Percentiles rank a stretch among this genome's conserved stretches.
Conservation (phyloP, 2,797 vertebrate species). For the Arrhamphus sclerolepis region DNA sequence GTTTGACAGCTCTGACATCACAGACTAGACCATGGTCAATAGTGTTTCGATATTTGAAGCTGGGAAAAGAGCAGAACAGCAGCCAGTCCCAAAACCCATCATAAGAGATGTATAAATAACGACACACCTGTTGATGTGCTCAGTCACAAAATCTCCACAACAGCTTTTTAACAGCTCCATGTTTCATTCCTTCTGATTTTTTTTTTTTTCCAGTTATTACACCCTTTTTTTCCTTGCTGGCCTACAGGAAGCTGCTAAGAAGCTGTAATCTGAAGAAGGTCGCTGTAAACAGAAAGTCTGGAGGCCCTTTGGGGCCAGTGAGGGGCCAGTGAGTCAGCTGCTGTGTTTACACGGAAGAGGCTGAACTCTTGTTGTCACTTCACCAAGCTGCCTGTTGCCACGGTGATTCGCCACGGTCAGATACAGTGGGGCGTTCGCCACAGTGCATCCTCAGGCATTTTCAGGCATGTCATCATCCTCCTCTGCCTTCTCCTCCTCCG, state of each 20-base stretch:
- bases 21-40: not conserved
- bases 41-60: not conserved
- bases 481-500: conserved; percentile 28
- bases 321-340: conserved; percentile 32
- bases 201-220: not conserved
- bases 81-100: not conserved
- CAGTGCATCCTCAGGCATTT: conserved; percentile 56
- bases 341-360: conserved; percentile 43
- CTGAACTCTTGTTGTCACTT: conserved; percentile 33
- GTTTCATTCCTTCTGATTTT: not conserved
- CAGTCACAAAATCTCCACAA: conserved; percentile 14
- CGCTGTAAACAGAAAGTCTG: conserved; percentile 50
- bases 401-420: conserved; percentile 41
- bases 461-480: conserved; percentile 54
- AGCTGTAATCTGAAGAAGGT: conserved; percentile 31
- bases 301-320: conserved; percentile 23
- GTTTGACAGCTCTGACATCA: conserved; percentile 9
- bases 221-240: conserved; percentile 31
- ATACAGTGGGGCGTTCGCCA: conserved; percentile 19
- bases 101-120: conserved; percentile 1
- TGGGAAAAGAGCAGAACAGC: conserved; percentile 24
- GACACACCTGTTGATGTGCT: conserved; percentile 5
- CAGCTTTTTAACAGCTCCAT: conserved; percentile 30
- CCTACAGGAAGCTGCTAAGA: conserved; percentile 45
- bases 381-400: conserved; percentile 31